phyloP scores from a whole-genome alignment of 2,797 vertebrate species.

The Babyrousa celebensis region DNA sequence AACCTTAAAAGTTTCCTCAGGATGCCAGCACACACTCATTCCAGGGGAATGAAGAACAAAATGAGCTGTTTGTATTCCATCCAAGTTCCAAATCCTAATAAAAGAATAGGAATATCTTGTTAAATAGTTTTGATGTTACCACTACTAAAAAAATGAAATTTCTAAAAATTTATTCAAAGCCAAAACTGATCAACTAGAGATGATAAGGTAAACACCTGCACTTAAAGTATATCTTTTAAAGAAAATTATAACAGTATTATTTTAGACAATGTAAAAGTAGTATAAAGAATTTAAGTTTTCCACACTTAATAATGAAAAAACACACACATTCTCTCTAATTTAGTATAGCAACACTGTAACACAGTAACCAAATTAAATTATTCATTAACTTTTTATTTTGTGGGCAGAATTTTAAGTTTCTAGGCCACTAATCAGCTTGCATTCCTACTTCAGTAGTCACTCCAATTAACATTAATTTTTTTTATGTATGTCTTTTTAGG shows the following conservation, averaged over 20 bases:
- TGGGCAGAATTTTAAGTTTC: conserved; percentile 56
- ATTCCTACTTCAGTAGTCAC: neutral
- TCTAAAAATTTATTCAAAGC: conserved; percentile 40
- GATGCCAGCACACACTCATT: conserved; percentile 98
- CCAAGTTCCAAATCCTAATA: conserved; percentile 97
- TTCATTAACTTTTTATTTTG: conserved; percentile 12
- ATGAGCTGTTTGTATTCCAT: conserved; percentile 94
- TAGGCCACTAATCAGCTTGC: conserved; percentile 27
- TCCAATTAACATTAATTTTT: conserved; percentile 43
- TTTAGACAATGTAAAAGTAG: conserved; percentile 26
- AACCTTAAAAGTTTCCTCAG: conserved; percentile 97
- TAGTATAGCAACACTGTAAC: conserved; percentile 6
- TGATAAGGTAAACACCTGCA: neutral
- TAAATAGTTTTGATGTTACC: conserved; percentile 68
- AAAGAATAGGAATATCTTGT: conserved; percentile 21
- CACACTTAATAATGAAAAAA: conserved; percentile 2
- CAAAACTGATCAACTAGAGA: conserved; percentile 49
- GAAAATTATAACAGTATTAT: conserved; percentile 21
- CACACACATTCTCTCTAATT: conserved; percentile 47
- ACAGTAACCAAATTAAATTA: conserved; percentile 65
- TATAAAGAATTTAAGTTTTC: conserved; percentile 15
- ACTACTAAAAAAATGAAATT: conserved; percentile 68
- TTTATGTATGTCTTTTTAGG: too few relatives aligned
- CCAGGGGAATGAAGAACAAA: conserved; percentile 97
- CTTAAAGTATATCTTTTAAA: conserved; percentile 49